These are phyloP conservation scores for Quadriops clusia DNA, from an alignment of 2,888 invertebrate species.

Conservation along the genomic window DNA sequence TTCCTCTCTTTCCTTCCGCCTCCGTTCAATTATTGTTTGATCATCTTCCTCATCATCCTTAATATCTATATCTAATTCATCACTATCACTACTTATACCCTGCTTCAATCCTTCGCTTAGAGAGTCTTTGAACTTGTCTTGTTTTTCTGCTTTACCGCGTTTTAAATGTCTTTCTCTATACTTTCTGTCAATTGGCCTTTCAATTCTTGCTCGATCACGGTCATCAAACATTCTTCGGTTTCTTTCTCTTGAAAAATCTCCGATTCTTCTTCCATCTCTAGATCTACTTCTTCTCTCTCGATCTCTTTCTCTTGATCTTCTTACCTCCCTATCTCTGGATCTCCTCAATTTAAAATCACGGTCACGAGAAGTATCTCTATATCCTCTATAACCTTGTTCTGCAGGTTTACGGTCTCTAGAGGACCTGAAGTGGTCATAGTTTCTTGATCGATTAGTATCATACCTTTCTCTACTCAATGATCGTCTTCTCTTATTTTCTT, in stretches of 20 bases:
- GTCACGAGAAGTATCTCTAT: slow-evolving; percentile 10
- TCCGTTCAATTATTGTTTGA: slow-evolving; percentile 80
- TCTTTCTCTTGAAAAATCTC: slow-evolving; percentile 23
- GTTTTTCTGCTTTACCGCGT: slow-evolving; percentile 33
- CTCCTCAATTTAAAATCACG: slow-evolving; percentile 11
- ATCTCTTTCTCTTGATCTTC: slow-evolving; percentile 11
- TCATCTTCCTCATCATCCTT: slow-evolving; percentile 83
- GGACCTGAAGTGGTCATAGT: slow-evolving; percentile 22
- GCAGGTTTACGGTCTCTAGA: slow-evolving; percentile 9
- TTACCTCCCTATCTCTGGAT: slow-evolving; percentile 10
- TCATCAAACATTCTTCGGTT: slow-evolving; percentile 26
- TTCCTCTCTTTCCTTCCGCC: slow-evolving; percentile 79
- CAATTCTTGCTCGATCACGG: slow-evolving; percentile 14
- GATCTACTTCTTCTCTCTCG: slow-evolving; percentile 24
- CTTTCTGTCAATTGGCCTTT: slow-evolving; percentile 30
- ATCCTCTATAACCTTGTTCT: slow-evolving; percentile 10
- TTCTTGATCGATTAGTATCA: slow-evolving; percentile 16
- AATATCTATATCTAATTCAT: slow-evolving; percentile 63
- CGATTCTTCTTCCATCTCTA: slow-evolving; percentile 21
- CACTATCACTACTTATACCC: slow-evolving; percentile 56
- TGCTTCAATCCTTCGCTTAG: slow-evolving; percentile 68
- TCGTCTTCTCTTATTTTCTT: slow-evolving; percentile 17
- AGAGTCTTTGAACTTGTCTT: slow-evolving; percentile 57
- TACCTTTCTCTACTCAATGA: slow-evolving; percentile 13
- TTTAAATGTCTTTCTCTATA: slow-evolving; percentile 32